Evolutionary conservation across 2,113 vertebrate genomes (phyloP), one percentile per base, ranked within the genome.

Genomic region (Embiotoca jacksoni): DNA sequence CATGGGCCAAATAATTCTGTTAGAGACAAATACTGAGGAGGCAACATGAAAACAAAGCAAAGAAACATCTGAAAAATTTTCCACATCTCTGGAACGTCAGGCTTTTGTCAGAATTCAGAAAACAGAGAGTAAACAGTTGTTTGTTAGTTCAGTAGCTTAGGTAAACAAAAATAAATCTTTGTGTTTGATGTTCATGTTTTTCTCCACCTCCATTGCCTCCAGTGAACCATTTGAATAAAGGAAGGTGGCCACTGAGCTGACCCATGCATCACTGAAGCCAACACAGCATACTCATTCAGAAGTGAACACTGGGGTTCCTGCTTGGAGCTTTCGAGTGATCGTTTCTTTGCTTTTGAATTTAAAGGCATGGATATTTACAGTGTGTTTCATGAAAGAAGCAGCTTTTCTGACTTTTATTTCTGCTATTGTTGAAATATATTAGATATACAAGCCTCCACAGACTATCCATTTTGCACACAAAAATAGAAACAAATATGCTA

Each of bases 181-280:
- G 39, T 78, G 63, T 76, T 77, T 84, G 53, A 72, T 81, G 84
- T 46, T 64, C 53, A 54, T 81, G 39, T 79, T 67, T 69, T 53
- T 70, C 56, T 46, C 30, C 52, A 55, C 58, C 52, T 68, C 63
- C 57, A 57, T 59, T 55, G 84, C 75, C 70, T 67, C 46, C 52
- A 66, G 52, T 69, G 71, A 72, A 82, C 64, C 64, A 65, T 82
- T 77, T 54, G 36, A 77, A 80, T 66, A 80, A 76, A 85, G 59
- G 30, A 74, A 7, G 14, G 65, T 44, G 7, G 47, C 53, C 23
- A 62, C 61, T 65, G 61, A 83, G 54, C 70, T 81, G 82, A 86
- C 75, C 84, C 68, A 44, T 58, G 39, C 16, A 58, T 73, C 6
- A 23, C 63, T 61, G 68, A 61, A 64, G 61, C 53, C 59, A 82